These are phyloP conservation scores for Melanocharis versteri DNA, from an alignment of 2,113 vertebrate genomes.

Conservation along the genomic window DNA sequence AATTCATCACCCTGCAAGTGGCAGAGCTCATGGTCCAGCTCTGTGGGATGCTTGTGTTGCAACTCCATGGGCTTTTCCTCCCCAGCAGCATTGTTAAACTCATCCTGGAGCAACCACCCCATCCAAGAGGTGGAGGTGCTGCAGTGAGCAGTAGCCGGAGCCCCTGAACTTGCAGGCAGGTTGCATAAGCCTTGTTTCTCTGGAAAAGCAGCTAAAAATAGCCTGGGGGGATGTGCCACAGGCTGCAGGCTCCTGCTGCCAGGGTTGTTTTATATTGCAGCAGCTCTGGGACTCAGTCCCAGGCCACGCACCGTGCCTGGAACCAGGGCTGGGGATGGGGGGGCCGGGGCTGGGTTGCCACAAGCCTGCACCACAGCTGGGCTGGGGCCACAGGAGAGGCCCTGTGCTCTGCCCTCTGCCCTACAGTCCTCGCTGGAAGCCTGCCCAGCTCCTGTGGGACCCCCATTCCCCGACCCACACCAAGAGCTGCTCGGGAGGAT, in stretches of 20 bases:
- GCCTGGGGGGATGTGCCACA: background rate
- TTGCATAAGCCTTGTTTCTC: background rate
- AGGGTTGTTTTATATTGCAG: background rate
- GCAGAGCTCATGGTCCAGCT: background rate
- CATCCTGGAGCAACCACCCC: background rate
- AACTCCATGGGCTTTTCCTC: fast-evolving
- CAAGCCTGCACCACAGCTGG: background rate
- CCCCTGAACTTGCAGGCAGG: background rate
- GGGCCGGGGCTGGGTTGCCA: fast-evolving
- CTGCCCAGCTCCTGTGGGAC: background rate
- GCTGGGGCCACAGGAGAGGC: background rate
- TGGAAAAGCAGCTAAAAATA: conserved; percentile 51
- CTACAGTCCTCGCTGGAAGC: fast-evolving
- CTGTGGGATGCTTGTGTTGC: fast-evolving
- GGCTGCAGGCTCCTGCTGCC: background rate
- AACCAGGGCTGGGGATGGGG: background rate
- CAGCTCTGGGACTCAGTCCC: background rate
- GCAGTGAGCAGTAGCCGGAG: fast-evolving
- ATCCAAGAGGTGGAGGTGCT: fast-evolving
- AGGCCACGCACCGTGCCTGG: background rate
- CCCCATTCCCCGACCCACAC: background rate
- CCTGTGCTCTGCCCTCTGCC: background rate
- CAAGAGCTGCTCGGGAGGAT: fast-evolving
- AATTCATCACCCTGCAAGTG: fast-evolving
- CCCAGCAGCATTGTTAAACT: background rate